These are phyloP conservation scores for Amphipoea oculea DNA, from an alignment of 2,888 invertebrate species.

Conservation along the genomic window DNA sequence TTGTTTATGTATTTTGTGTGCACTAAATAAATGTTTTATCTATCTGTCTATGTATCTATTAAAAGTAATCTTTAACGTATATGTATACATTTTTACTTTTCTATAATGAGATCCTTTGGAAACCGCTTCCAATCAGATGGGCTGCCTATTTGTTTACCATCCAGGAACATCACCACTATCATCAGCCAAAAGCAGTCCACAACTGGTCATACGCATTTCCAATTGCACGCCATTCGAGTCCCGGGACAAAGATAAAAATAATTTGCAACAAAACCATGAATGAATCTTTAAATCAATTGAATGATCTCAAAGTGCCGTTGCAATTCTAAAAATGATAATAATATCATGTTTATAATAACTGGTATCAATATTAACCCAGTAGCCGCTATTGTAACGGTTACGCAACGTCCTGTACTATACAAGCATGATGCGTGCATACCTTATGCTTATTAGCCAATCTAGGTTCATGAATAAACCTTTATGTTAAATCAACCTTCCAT, in stretches of 20 bases:
- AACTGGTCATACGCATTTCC: too few species aligned
- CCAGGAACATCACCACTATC: background rate
- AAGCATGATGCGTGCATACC: background rate
- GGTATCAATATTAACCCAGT: background rate
- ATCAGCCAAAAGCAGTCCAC: background rate
- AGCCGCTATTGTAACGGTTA: constrained; percentile 1
- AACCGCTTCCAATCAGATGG: background rate
- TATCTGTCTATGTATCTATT: too few species aligned
- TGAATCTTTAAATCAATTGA: too few species aligned
- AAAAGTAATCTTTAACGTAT: too few species aligned
- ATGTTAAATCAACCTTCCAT: constrained; percentile 10
- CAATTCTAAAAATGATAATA: too few species aligned
- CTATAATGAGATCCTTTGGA: background rate
- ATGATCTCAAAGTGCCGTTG: background rate
- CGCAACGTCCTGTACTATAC: background rate
- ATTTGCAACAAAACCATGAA: background rate
- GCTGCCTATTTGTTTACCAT: background rate
- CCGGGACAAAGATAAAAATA: background rate
- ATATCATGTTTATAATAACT: background rate
- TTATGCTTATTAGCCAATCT: background rate
- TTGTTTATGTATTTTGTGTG: too few species aligned
- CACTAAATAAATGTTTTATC: too few species aligned
- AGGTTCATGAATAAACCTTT: constrained; percentile 21
- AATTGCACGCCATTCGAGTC: background rate
- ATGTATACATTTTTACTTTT: too few species aligned